Conservation (phyloP, 2,797 vertebrate species). For the Crypturellus tataupa region DNA sequence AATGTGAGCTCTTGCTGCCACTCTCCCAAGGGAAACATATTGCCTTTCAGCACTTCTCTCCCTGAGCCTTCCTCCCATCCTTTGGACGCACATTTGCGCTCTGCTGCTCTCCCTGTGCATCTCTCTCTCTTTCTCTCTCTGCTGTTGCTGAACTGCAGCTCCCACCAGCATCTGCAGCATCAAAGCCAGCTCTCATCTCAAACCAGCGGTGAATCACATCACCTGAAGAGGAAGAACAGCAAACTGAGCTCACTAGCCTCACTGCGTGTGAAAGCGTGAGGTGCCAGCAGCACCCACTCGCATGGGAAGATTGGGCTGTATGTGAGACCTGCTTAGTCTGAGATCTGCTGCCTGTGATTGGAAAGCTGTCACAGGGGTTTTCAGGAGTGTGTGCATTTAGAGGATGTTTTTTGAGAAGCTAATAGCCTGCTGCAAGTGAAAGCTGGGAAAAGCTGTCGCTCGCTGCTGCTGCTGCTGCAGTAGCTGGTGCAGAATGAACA, state of each 20-base stretch:
- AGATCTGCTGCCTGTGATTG: constrained; percentile 41
- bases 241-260: neutral
- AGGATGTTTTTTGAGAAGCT: constrained; percentile 64
- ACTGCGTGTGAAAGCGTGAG: neutral
- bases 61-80: constrained; percentile 40
- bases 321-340: constrained; percentile 36
- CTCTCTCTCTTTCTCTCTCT: constrained; percentile 24
- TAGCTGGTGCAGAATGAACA: constrained; percentile 75
- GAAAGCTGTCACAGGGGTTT: constrained; percentile 58
- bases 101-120: constrained; percentile 38
- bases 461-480: constrained; percentile 69
- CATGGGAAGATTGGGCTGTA: neutral
- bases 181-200: constrained; percentile 75
- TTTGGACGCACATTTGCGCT: constrained; percentile 72
- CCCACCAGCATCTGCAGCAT: constrained; percentile 81
- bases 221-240: constrained; percentile 77
- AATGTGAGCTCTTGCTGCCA: neutral
- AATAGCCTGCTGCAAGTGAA: constrained; percentile 50
- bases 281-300: neutral
- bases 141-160: constrained; percentile 79
- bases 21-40: constrained; percentile 42
- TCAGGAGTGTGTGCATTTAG: constrained; percentile 31
- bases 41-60: constrained; percentile 43
- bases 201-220: constrained; percentile 76
- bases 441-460: constrained; percentile 51